Evolutionary conservation across 2,113 vertebrate genomes (phyloP), one percentile per base, ranked within the genome.

Genomic region (Felis chaus): DNA sequence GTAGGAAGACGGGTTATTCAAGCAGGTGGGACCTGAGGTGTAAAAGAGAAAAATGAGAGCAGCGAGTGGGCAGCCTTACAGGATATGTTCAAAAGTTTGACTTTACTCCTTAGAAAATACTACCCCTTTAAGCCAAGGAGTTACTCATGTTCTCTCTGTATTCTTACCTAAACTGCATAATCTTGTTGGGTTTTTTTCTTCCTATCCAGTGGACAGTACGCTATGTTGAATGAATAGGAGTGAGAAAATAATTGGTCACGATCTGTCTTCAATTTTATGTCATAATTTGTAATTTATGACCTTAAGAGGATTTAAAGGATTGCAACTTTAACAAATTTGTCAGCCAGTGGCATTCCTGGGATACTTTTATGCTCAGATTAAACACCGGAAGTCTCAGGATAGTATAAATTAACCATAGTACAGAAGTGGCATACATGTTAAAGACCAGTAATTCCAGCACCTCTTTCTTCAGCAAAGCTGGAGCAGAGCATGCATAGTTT

Each of bases 11-110:
- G n/a, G 66, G 19, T 12, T 31, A 10, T 50, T 63, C 13, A 1
- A 81, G 39, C 5, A 39, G 4, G 18, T 36, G 10, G n/a, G 1
- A 61, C 0, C 41, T 5, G 12, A 65, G 4, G 15, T n/a, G 1
- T 14, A 45, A 69, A 81, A 45, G 4, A 16, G 18, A 81, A 31
- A 84, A 12, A 0, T 9, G 31, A 71, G 29, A 1, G 21, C 45
- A 8, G 25, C 21, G 0, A 19, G 18, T 19, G 1, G 29, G 25
- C 23, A 48, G 5, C 4, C 9, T n/a, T 71, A 6, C 7, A 27
- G 23, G 7, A 11, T 7, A 25, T 3, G 3, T 15, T 36, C 31
- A 41, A 48, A 19, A 48, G 7, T 74, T 61, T 48, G 36, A 73
- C 29, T 90, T 80, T 29, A 29, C 10, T 33, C 27, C 85, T 86